A percentile compares a stretch with the other conserved stretches of the same genome.
Conservation (phyloP, 2,797 vertebrate species). For the Geotria australis region DNA sequence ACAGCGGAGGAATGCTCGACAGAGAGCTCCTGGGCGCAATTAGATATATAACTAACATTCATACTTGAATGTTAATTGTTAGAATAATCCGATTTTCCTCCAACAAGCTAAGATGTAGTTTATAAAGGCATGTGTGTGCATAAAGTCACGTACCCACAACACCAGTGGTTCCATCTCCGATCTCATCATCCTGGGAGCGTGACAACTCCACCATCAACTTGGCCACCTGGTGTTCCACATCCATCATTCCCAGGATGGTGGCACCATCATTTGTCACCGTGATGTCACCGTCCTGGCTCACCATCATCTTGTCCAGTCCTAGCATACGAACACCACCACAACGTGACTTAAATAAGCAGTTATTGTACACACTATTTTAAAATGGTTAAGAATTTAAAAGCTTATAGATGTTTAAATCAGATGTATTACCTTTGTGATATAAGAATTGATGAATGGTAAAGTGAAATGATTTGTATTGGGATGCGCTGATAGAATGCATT, state of each 20-base stretch:
- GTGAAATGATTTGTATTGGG: neutral
- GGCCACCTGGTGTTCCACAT: slow-evolving; percentile 88
- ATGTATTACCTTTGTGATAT: neutral
- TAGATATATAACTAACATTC: too few species aligned
- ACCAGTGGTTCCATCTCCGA: slow-evolving; percentile 90
- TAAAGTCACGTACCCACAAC: slow-evolving; percentile 44
- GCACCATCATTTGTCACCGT: slow-evolving; percentile 94
- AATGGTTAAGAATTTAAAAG: neutral
- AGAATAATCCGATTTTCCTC: too few species aligned
- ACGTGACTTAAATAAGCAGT: neutral
- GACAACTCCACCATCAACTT: slow-evolving; percentile 97
- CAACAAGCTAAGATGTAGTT: too few species aligned
- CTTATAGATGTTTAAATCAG: slow-evolving; percentile 6
- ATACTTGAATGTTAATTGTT: too few species aligned
- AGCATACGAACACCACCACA: neutral
- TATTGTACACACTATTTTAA: neutral
- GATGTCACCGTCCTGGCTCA: slow-evolving; percentile 81
- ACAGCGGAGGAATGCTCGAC: too few species aligned
- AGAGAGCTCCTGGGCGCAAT: too few species aligned
- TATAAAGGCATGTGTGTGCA: too few species aligned
- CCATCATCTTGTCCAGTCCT: slow-evolving; percentile 98
- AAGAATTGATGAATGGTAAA: neutral
- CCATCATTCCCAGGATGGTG: slow-evolving; percentile 94
- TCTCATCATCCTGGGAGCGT: slow-evolving; percentile 97
- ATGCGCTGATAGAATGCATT: slow-evolving; percentile 4